Evolutionary conservation across 2,888 invertebrate species (phyloP).

Genomic region (Entomobrya multifasciata): DNA sequence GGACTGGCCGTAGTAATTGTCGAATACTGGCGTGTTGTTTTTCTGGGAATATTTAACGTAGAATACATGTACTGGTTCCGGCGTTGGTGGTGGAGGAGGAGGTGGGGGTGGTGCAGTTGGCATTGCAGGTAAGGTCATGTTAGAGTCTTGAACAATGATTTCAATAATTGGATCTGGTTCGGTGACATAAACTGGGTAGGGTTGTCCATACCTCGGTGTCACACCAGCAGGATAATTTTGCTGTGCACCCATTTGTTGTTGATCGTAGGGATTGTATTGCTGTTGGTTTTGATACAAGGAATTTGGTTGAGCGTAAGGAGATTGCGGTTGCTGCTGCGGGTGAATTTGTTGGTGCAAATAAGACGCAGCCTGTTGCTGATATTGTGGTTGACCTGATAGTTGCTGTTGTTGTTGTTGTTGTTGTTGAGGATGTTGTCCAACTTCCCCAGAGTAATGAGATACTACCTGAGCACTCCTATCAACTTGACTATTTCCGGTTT

Average conservation of each 20-base stretch:
- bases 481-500: constrained; percentile 13
- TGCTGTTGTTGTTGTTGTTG: background rate
- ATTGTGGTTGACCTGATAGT: constrained; percentile 10
- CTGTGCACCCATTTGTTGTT: constrained; percentile 20
- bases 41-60: constrained; percentile 90
- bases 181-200: constrained; percentile 75
- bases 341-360: constrained; percentile 37
- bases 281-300: background rate
- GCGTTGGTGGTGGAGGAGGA: constrained; percentile 83
- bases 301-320: constrained; percentile 20
- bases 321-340: constrained; percentile 3
- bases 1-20: constrained; percentile 59
- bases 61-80: constrained; percentile 94
- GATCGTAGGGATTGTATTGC: constrained; percentile 25
- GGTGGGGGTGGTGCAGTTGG: constrained; percentile 82
- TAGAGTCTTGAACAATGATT: constrained; percentile 94
- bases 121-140: constrained; percentile 88
- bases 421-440: constrained; percentile 29
- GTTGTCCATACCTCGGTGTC: constrained; percentile 64
- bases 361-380: constrained; percentile 4
- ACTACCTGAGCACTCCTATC: constrained; percentile 41
- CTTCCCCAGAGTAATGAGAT: constrained; percentile 34
- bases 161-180: constrained; percentile 91
- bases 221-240: constrained; percentile 8
- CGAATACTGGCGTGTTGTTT: constrained; percentile 86